Evolutionary conservation across 2,888 invertebrate species (phyloP).

Genomic region (Epistrophe grossulariae): DNA sequence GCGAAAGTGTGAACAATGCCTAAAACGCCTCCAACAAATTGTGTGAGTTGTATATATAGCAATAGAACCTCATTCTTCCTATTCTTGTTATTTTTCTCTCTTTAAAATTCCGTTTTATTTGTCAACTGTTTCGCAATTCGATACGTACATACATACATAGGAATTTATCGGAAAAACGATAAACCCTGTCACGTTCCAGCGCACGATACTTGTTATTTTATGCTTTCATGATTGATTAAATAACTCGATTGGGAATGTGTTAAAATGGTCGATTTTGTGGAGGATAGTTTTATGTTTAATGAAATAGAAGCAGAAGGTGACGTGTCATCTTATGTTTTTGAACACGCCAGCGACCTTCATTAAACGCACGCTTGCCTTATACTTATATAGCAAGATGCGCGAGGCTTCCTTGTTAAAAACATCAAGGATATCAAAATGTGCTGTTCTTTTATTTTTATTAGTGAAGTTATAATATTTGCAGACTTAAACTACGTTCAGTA

Average conservation of each 20-base stretch:
- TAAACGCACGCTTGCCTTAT: neutral
- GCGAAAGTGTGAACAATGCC: conserved; percentile 6
- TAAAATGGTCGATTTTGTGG: conserved; percentile 1
- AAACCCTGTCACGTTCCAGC: conserved; percentile 48
- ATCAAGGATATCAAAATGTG: neutral
- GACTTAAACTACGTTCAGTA: neutral
- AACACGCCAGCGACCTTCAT: conserved; percentile 10
- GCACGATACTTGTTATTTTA: conserved; percentile 8
- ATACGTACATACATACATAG: neutral
- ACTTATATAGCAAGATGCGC: neutral
- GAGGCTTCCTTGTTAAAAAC: neutral
- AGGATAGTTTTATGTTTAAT: neutral
- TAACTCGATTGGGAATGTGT: conserved; percentile 9
- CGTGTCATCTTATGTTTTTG: neutral
- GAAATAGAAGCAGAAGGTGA: neutral
- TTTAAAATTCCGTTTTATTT: neutral
- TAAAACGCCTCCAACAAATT: neutral
- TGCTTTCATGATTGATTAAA: conserved; percentile 21
- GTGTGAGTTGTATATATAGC: neutral
- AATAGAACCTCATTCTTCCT: neutral
- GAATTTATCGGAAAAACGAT: conserved; percentile 22
- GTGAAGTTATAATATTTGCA: neutral
- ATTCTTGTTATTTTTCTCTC: neutral
- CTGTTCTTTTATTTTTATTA: neutral
- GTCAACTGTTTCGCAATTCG: neutral